A percentile compares a stretch with the other conserved stretches of the same genome.
These are phyloP conservation scores for Drosophila littoralis DNA, from an alignment of 1,140 invertebrate species.

Conservation along the genomic window DNA sequence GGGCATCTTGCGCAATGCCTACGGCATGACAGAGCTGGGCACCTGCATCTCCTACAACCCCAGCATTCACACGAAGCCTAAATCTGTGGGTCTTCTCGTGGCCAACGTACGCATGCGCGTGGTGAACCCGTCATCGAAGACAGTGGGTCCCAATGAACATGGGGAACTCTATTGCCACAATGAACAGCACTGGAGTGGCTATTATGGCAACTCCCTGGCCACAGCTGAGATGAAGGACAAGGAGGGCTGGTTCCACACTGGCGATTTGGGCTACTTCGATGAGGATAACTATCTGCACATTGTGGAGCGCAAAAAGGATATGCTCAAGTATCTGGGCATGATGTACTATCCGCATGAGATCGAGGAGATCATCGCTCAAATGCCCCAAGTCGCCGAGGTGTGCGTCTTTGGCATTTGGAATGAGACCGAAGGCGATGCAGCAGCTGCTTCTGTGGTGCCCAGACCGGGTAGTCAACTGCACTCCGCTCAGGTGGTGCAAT, in stretches of 20 bases:
- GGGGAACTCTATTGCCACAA: conserved; percentile 73
- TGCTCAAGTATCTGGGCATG: conserved; percentile 84
- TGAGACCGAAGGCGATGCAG: conserved; percentile 74
- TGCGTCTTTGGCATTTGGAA: conserved; percentile 81
- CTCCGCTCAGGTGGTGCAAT: conserved; percentile 35
- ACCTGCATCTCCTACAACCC: conserved; percentile 50
- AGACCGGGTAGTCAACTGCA: conserved; percentile 38
- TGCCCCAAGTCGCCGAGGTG: conserved; percentile 72
- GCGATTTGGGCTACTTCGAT: conserved; percentile 88
- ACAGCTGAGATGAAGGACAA: conserved; percentile 71
- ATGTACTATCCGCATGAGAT: conserved; percentile 83
- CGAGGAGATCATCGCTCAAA: conserved; percentile 70
- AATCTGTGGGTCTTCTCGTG: conserved; percentile 66
- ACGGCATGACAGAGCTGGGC: conserved; percentile 65
- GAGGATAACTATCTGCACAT: conserved; percentile 86
- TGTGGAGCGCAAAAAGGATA: conserved; percentile 88
- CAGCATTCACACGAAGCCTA: conserved; percentile 51
- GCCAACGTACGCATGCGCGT: conserved; percentile 77
- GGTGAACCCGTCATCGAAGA: conserved; percentile 48
- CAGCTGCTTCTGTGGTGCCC: conserved; percentile 74
- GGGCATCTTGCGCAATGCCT: conserved; percentile 63
- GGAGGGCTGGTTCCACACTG: conserved; percentile 88
- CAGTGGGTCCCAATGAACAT: conserved; percentile 55
- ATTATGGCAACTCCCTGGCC: conserved; percentile 67
- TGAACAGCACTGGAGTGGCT: conserved; percentile 71